phyloP scores from a whole-genome alignment of 1,140 invertebrate genomes.

The Rhynchophorus ferrugineus region DNA sequence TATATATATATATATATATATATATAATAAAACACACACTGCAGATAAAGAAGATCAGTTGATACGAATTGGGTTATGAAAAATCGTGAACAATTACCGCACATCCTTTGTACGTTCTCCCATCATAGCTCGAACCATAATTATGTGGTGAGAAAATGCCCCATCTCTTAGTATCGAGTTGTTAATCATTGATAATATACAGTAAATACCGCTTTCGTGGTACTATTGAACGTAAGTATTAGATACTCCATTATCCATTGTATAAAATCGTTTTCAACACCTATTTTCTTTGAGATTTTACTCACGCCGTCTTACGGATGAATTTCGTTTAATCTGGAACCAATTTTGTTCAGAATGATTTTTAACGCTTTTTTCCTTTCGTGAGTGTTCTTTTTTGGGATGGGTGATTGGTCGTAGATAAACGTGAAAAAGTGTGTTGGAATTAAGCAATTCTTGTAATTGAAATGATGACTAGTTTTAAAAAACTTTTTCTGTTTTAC shows the following conservation, averaged over 20 bases:
- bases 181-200: not conserved
- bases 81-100: no score
- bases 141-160: not conserved
- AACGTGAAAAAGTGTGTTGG: no score
- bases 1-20: no score
- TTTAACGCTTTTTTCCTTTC: not conserved
- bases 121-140: not conserved
- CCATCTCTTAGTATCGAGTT: not conserved
- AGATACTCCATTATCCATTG: not conserved
- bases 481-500: no score
- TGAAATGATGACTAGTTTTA: no score
- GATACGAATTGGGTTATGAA: no score
- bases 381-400: no score
- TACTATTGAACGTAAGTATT: not conserved
- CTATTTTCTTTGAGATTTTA: not conserved
- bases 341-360: not conserved
- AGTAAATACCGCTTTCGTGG: not conserved
- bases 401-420: no score
- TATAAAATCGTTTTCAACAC: not conserved
- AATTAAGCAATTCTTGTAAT: no score
- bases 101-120: no score
- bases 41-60: no score
- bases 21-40: no score
- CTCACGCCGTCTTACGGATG: not conserved
- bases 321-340: not conserved